These are phyloP conservation scores for Palythoa heliodiscus DNA, from an alignment of 92 coral and sea anemone genomes.

Conservation along the genomic window DNA sequence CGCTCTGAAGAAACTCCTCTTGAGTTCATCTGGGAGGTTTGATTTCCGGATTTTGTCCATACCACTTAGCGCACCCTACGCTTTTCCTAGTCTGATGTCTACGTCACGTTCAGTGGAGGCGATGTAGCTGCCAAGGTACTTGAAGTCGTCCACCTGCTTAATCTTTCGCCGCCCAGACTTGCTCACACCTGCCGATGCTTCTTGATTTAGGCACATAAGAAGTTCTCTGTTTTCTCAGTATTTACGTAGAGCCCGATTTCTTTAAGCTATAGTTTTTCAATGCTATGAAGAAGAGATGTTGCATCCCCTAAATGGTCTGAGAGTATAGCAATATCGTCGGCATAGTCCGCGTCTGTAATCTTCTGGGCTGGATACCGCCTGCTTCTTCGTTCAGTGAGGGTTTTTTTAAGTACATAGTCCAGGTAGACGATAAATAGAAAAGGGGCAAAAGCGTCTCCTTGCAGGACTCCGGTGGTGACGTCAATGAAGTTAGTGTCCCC, in stretches of 20 bases:
- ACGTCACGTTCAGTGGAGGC: no score
- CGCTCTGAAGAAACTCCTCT: no score
- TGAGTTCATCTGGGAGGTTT: no score
- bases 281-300: constrained; percentile 34
- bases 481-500: background rate
- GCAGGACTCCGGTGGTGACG: no score
- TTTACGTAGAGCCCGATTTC: constrained; percentile 38
- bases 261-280: constrained; percentile 18
- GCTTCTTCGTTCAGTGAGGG: constrained; percentile 37
- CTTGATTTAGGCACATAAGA: constrained; percentile 22
- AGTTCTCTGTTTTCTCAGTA: constrained; percentile 9
- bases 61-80: constrained; percentile 23
- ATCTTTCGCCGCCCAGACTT: background rate
- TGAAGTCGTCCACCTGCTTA: constrained; percentile 1
- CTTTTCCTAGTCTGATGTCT: background rate
- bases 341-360: constrained; percentile 43
- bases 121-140: constrained; percentile 6
- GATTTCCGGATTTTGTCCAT: no score
- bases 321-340: constrained; percentile 16
- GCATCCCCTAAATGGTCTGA: constrained; percentile 41
- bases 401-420: constrained; percentile 43
- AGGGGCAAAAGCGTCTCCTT: constrained; percentile 10
- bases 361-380: constrained; percentile 47
- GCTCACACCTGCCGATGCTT: background rate
- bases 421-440: constrained; percentile 48